Percentiles rank a stretch among this genome's conserved stretches.
Conservation (phyloP, 2,888 invertebrate genomes). For the Oscheius myriophilus region DNA sequence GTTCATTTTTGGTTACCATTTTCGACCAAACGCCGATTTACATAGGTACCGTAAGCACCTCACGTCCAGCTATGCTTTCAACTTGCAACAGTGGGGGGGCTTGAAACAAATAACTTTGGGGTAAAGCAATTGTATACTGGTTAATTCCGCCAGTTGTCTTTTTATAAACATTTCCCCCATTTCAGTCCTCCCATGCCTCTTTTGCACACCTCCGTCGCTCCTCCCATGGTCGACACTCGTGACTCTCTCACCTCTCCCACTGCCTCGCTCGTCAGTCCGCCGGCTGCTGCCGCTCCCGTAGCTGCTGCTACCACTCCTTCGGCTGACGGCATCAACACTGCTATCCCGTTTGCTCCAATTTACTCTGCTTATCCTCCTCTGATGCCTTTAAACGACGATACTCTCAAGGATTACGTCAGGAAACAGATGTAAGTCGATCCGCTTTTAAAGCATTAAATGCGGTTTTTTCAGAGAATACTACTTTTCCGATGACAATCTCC, state of each 20-base stretch:
- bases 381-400: slow-evolving; percentile 56
- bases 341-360: slow-evolving; percentile 54
- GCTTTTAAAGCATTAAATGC: not conserved
- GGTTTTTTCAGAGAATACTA: slow-evolving; percentile 88
- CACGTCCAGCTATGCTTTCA: too few species aligned
- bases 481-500: slow-evolving; percentile 94
- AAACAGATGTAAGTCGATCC: slow-evolving; percentile 66
- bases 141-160: too few species aligned
- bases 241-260: slow-evolving; percentile 49
- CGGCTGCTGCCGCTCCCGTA: not conserved
- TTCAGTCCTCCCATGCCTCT: slow-evolving; percentile 56
- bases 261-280: slow-evolving; percentile 14
- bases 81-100: too few species aligned
- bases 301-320: slow-evolving; percentile 36
- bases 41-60: too few species aligned
- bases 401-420: slow-evolving; percentile 67
- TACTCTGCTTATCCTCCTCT: slow-evolving; percentile 39
- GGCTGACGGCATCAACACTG: slow-evolving; percentile 43
- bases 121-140: too few species aligned
- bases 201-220: slow-evolving; percentile 42
- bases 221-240: slow-evolving; percentile 34
- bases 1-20: too few species aligned
- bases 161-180: too few species aligned
- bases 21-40: too few species aligned
- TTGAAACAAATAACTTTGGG: too few species aligned